These are phyloP conservation scores for Nematolebias whitei DNA, from an alignment of 2,113 vertebrate species.

Conservation along the genomic window DNA sequence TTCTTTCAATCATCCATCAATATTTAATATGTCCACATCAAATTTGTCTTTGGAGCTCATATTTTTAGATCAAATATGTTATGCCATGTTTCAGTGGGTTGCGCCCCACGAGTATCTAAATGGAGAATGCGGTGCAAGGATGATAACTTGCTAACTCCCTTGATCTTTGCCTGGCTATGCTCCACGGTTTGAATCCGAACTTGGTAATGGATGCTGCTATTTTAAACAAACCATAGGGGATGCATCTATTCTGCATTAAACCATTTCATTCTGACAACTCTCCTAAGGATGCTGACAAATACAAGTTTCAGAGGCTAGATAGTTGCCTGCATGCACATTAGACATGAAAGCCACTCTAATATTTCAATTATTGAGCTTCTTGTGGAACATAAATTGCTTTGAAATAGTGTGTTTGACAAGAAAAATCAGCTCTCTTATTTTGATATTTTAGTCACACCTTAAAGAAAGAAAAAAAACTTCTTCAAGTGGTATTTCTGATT, in stretches of 20 bases:
- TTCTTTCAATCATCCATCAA: slow-evolving; percentile 64
- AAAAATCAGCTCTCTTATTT: background rate
- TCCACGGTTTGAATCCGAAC: slow-evolving; percentile 40
- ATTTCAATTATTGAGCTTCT: slow-evolving; percentile 20
- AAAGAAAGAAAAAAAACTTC: background rate
- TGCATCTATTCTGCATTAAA: slow-evolving; percentile 75
- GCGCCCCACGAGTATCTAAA: slow-evolving; percentile 58
- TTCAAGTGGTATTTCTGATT: background rate
- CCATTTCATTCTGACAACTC: slow-evolving; percentile 67
- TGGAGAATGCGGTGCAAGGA: slow-evolving; percentile 47
- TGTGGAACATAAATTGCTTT: slow-evolving; percentile 1
- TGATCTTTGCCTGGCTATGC: slow-evolving; percentile 56
- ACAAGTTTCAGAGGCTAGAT: slow-evolving; percentile 51
- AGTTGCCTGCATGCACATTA: slow-evolving; percentile 26
- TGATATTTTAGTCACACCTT: background rate
- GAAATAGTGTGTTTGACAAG: background rate
- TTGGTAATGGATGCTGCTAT: slow-evolving; percentile 68
- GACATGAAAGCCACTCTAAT: slow-evolving; percentile 38
- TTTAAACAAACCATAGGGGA: slow-evolving; percentile 76
- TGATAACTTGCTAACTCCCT: slow-evolving; percentile 66
- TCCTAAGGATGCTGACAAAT: slow-evolving; percentile 66
- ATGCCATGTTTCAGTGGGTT: slow-evolving; percentile 52
- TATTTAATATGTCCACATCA: slow-evolving; percentile 72
- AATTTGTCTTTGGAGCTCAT: slow-evolving; percentile 58
- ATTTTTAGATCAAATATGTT: slow-evolving; percentile 71